Percentiles rank a stretch among this genome's conserved stretches.
These are phyloP conservation scores for Uloborus plumipes DNA, from an alignment of 2,888 invertebrate genomes.

Conservation along the genomic window DNA sequence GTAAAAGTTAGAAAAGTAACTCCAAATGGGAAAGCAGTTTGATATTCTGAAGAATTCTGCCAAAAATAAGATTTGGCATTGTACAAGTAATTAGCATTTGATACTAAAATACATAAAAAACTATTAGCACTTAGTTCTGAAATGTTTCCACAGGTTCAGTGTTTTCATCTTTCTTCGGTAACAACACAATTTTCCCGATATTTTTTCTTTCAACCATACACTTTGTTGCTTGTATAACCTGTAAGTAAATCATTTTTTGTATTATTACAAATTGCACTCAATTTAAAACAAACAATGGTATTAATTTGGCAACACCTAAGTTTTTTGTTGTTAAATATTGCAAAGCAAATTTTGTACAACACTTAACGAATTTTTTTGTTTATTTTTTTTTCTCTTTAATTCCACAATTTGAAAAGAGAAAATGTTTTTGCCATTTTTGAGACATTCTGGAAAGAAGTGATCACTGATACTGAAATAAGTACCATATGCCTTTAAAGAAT, in stretches of 20 bases:
- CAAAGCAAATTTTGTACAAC: too few relatives aligned
- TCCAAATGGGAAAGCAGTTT: too few relatives aligned
- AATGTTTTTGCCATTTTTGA: too few relatives aligned
- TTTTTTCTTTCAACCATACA: slow-evolving; percentile 62
- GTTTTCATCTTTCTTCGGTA: slow-evolving; percentile 51
- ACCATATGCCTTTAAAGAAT: too few relatives aligned
- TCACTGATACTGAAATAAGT: too few relatives aligned
- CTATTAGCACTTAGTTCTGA: slow-evolving; percentile 23
- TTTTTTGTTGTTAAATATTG: background rate
- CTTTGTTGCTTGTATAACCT: slow-evolving; percentile 56
- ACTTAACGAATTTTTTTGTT: background rate
- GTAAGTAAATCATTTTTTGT: background rate
- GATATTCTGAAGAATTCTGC: background rate
- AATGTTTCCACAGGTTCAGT: slow-evolving; percentile 25
- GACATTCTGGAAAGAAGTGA: too few relatives aligned
- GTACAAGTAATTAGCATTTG: background rate
- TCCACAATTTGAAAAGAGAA: too few relatives aligned
- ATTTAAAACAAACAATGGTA: background rate
- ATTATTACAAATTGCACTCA: background rate
- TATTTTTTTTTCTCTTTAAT: too few relatives aligned
- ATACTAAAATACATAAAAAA: background rate
- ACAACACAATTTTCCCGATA: slow-evolving; percentile 57
- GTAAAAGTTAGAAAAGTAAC: too few relatives aligned
- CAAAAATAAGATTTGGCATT: background rate
- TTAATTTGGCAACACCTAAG: background rate